Percentiles rank a stretch among this genome's conserved stretches.
phyloP scores from a whole-genome alignment of 1,140 invertebrate genomes.

The Brachionus asplanchnoidis region DNA sequence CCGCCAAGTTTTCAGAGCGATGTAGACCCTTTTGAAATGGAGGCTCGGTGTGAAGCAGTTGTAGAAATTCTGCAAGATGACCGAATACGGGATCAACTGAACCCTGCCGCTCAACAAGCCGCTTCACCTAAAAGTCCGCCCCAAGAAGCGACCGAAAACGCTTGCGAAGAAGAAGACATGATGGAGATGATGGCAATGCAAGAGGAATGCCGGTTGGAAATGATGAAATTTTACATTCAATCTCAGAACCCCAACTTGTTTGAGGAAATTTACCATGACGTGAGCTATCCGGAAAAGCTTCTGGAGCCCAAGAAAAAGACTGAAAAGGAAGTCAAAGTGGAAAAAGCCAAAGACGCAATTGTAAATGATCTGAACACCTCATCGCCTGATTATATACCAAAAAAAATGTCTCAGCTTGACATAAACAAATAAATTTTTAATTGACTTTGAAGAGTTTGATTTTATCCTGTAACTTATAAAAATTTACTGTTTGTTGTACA shows the following conservation, averaged over 20 bases:
- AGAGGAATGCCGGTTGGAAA: constrained; percentile 38
- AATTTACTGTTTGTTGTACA: neutral
- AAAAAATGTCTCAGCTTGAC: neutral
- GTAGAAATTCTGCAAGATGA: constrained; percentile 28
- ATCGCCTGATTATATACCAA: neutral
- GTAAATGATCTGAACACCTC: neutral
- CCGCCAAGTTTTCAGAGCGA: neutral
- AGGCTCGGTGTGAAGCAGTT: constrained; percentile 18
- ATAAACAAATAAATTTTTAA: neutral
- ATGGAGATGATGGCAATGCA: constrained; percentile 39
- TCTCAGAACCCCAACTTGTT: constrained; percentile 29
- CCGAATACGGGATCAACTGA: neutral
- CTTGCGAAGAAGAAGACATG: constrained; percentile 25
- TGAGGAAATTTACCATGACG: constrained; percentile 27
- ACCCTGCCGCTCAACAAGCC: neutral
- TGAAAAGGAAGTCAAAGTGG: neutral
- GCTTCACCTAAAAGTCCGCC: neutral
- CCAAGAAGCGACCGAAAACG: neutral
- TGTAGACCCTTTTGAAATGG: constrained; percentile 28
- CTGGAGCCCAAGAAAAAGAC: neutral
- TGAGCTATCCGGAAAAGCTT: constrained; percentile 25
- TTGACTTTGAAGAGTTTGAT: neutral
- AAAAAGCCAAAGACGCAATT: neutral
- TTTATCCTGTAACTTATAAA: neutral
- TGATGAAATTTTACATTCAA: constrained; percentile 42